Base-by-base conservation (phyloP, 2,113 vertebrate genomes). In the Microcebus griseorufus region DNA sequence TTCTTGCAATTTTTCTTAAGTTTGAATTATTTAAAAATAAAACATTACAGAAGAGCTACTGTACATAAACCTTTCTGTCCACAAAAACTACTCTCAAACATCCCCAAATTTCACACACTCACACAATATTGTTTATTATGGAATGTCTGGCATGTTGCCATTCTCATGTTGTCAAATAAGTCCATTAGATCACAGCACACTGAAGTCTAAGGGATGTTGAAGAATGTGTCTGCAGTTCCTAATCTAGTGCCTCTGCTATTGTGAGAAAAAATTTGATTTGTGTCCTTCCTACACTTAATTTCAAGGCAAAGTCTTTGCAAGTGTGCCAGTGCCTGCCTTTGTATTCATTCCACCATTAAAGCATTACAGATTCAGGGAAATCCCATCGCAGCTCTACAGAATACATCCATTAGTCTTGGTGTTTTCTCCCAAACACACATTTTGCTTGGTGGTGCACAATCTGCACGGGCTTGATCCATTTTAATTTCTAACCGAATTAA, bases 401-500 rank as follows among this genome's bases (percentile, higher is more conserved):
- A 65, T 39, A 73, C 23, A 51, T 12, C 83, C 75, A 42, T 89
- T 92, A 60, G 72, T 85, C 75, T 89, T 83, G 48, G 75, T 90
- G 83, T 60, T 95, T 92, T 58, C 70, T 79, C 83, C 73, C 51
- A 84, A 94, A 93, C 37, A 93, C 58, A 55, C 60, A 90, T 92
- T 97, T 84, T 65, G 73, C 90, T 97, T 85, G 80, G 80, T 78
- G 45, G 60, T 82, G 60, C 95, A 96, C 88, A 82, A 14, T 72
- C 88, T 79, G 48, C 2, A 53, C 80, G 55, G 80, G 79, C 87
- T 96, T 93, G 88, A 78, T 92, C 65, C 29, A 1, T 96, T 97
- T 93, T 73, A 58, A 94, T 75, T 92, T 90, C 92, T 85, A 80
- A 92, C 92, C 37, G 64, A 96, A 96, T 92, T 72, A 69, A 81